A percentile compares a stretch with the other conserved stretches of the same genome.
Conservation (phyloP, 2,113 vertebrate species). For the Xiphorhynchus elegans region DNA sequence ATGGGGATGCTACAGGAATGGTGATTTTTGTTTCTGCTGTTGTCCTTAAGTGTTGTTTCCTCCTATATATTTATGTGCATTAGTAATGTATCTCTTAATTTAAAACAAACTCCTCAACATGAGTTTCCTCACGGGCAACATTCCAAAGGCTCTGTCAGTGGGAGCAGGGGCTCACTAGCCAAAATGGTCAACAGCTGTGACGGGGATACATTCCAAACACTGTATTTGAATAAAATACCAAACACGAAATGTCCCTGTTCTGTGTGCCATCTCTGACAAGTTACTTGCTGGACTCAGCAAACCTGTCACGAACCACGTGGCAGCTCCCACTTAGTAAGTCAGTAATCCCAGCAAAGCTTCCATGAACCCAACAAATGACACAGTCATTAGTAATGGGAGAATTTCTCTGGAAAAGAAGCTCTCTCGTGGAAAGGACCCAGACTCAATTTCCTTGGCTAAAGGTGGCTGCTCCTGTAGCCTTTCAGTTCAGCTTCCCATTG, state of each 20-base stretch:
- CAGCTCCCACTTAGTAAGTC: not conserved
- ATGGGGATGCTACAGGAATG: not conserved
- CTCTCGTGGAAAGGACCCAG: not conserved
- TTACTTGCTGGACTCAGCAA: not conserved
- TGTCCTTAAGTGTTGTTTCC: not conserved
- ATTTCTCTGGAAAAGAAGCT: not conserved
- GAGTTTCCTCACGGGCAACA: not conserved
- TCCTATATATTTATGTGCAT: not conserved
- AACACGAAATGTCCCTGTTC: fast-evolving
- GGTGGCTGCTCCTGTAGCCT: not conserved
- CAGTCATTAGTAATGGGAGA: not conserved
- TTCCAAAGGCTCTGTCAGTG: not conserved
- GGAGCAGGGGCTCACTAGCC: not conserved
- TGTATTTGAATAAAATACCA: not conserved
- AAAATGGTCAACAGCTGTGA: not conserved
- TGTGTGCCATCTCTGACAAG: not conserved
- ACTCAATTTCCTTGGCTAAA: not conserved
- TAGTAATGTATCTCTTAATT: not conserved
- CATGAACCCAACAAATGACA: not conserved
- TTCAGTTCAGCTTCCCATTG: not conserved
- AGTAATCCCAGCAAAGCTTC: not conserved
- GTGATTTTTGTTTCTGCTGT: not conserved
- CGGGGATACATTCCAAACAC: not conserved
- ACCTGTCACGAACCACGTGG: not conserved
- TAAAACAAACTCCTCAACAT: not conserved